Evolutionary conservation across 2,113 vertebrate species (phyloP).

Genomic region (Antidorcas marsupialis): DNA sequence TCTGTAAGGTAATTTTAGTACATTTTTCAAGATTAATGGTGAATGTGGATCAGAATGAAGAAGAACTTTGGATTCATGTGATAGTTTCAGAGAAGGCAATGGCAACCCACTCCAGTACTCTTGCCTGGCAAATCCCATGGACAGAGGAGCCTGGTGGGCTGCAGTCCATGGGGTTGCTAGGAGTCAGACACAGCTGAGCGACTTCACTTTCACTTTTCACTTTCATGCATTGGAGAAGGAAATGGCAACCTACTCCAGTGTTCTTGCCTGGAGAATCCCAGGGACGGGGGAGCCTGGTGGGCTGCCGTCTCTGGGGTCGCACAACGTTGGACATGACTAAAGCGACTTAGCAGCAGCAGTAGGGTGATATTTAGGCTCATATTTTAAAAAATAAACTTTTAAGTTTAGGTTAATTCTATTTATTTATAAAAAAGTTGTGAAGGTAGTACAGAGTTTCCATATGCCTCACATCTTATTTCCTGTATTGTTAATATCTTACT

Average conservation of each 20-base stretch:
- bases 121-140: too few relatives aligned
- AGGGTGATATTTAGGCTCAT: not conserved
- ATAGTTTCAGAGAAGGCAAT: not conserved
- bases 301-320: too few relatives aligned
- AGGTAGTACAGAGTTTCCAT: not conserved
- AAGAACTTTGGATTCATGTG: not conserved
- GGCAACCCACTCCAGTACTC: too few relatives aligned
- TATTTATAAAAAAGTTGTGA: not conserved
- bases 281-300: too few relatives aligned
- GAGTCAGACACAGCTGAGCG: rapidly evolving
- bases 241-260: too few relatives aligned
- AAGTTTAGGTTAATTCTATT: not conserved
- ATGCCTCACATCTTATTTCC: not conserved
- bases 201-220: too few relatives aligned
- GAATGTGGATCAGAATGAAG: slow-evolving; percentile 20
- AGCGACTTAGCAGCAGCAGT: too few relatives aligned
- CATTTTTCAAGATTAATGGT: slow-evolving; percentile 22
- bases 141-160: too few relatives aligned
- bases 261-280: too few relatives aligned
- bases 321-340: too few relatives aligned
- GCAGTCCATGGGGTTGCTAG: too few relatives aligned
- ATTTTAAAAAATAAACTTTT: slow-evolving; percentile 33
- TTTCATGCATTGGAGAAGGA: too few relatives aligned
- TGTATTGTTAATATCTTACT: not conserved
- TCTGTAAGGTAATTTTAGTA: not conserved